phyloP scores from a whole-genome alignment of 2,888 invertebrate species.

The Tiliacea aurago region DNA sequence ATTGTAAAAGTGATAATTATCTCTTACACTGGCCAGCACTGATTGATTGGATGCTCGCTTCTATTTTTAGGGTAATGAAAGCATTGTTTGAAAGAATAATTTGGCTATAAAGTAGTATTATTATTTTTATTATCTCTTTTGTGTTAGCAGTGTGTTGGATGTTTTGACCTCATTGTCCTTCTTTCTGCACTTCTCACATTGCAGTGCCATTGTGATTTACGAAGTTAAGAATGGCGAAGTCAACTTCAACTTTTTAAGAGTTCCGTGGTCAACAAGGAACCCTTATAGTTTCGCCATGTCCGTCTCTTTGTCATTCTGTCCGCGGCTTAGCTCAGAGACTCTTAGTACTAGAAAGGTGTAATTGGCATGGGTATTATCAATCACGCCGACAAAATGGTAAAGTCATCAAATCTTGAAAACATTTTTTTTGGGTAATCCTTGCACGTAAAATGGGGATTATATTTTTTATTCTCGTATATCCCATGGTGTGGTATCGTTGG shows the following conservation, averaged over 20 bases:
- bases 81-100: conserved; percentile 54
- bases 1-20: conserved; percentile 60
- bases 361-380: too few relatives aligned
- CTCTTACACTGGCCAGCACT: conserved; percentile 50
- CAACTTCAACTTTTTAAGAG: background rate
- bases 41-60: conserved; percentile 54
- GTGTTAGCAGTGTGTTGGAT: conserved; percentile 9
- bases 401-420: too few relatives aligned
- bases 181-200: background rate
- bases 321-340: too few relatives aligned
- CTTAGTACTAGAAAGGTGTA: too few relatives aligned
- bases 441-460: too few relatives aligned
- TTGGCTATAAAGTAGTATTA: conserved; percentile 16
- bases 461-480: too few relatives aligned
- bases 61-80: conserved; percentile 50
- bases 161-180: background rate
- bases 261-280: too few relatives aligned
- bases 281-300: too few relatives aligned
- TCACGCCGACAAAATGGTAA: too few relatives aligned
- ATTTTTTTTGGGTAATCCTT: too few relatives aligned
- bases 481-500: too few relatives aligned
- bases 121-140: conserved; percentile 17
- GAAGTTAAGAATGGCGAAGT: conserved; percentile 7
- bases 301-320: too few relatives aligned
- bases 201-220: background rate